Percentiles rank a stretch among this genome's conserved stretches.
These are phyloP conservation scores for Cyanoderma ruficeps DNA, from an alignment of 2,113 vertebrate species.

Conservation along the genomic window DNA sequence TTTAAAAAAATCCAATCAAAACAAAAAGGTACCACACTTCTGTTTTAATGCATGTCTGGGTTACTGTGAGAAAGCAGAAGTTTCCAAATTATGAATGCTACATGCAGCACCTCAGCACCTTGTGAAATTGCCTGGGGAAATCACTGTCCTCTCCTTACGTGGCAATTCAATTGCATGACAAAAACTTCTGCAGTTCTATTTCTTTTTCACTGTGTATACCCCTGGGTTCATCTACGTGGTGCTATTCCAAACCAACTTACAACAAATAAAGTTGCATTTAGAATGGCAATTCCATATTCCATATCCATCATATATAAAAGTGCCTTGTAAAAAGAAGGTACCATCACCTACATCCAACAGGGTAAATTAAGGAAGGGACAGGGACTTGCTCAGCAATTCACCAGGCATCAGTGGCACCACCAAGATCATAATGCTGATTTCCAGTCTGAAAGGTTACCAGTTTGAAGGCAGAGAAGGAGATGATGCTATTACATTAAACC, in stretches of 20 bases:
- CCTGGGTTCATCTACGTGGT: background rate
- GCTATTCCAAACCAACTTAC: background rate
- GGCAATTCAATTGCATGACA: background rate
- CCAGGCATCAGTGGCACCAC: background rate
- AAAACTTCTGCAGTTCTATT: background rate
- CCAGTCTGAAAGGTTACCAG: background rate
- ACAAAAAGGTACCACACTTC: background rate
- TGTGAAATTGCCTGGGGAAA: background rate
- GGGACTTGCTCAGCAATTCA: background rate
- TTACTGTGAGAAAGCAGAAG: background rate
- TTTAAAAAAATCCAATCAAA: background rate
- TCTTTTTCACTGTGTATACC: background rate
- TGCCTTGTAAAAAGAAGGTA: background rate
- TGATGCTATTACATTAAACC: background rate
- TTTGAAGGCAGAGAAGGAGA: background rate
- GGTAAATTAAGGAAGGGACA: background rate
- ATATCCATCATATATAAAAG: background rate
- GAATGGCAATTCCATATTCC: background rate
- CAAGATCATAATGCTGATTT: background rate
- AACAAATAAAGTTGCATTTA: background rate
- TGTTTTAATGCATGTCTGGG: background rate
- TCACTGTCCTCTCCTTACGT: background rate
- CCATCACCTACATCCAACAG: background rate
- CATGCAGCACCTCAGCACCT: background rate
- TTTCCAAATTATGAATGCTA: background rate